Base-by-base conservation (phyloP, 2,888 invertebrate species). In the Lissonota sp. region DNA sequence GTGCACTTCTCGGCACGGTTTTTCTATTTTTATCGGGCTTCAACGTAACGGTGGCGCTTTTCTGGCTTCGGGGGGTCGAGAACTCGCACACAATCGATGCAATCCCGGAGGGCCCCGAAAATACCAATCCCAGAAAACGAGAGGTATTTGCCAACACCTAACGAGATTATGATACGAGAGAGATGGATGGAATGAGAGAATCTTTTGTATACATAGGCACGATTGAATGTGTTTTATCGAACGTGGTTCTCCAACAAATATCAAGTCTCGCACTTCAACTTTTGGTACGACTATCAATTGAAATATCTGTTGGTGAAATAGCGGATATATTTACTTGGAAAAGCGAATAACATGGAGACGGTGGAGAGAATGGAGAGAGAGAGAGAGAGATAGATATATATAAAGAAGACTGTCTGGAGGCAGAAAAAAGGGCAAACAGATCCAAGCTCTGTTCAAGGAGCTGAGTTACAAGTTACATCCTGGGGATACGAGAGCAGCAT, bases 391-490 rank as follows among this genome's bases (percentile, higher is more conserved):
- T 26, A 64, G 39, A 60, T 53, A 79, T 16, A 26, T 1, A 26
- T 26, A 26, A 26, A 26, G 26, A 26, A 26, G 26, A 26, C 26
- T 26, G 26, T 26, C 26, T 26, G 26, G 26, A 42, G 63, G 37
- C 39, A 51, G 16, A 53, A 40, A 26, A 57, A 53, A 44, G 57
- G 76, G 42, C 55, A 74, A 72, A 63, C 42, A 42, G 57, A 69
- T 75, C 62, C 67, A 76, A 71, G 76, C 71, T 76, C 66, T 75
- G 62, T 80, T 80, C 72, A 71, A 67, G 76, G 67, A 51, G 63
- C 12, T 63, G 69, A 72, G 71, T 72, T 72, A 76, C 63, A 76
- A 80, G 76, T 80, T 76, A 76, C 72, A 76, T 76, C 57, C 57
- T 57, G 63, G 42, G 76, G 67, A 80, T 75, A 76, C 67, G 71